phyloP scores from a whole-genome alignment of 64 coral and sea anemone species.

The Pocillopora damicornis region DNA sequence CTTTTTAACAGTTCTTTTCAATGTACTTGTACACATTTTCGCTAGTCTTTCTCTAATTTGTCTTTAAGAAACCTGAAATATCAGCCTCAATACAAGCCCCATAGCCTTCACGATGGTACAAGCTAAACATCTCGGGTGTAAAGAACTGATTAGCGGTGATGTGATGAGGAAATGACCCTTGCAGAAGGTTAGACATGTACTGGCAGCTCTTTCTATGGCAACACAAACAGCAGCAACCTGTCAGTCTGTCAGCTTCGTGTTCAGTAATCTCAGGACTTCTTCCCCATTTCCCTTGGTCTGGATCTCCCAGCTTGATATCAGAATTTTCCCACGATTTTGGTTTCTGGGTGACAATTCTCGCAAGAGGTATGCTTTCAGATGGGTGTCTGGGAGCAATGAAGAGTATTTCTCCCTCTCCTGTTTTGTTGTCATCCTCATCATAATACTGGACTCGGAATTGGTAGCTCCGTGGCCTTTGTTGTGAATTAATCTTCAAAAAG shows the following conservation, averaged over 20 bases:
- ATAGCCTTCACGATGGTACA: conserved; percentile 50
- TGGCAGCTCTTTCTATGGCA: background rate
- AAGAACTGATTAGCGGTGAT: conserved; percentile 42
- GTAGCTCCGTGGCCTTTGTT: conserved; percentile 11
- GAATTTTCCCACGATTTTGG: background rate
- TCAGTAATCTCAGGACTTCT: background rate
- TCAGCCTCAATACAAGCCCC: conserved; percentile 41
- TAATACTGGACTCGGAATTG: conserved; percentile 42
- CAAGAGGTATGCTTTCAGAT: background rate
- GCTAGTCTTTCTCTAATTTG: too few relatives aligned
- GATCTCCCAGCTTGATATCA: background rate
- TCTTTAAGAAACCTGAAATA: background rate
- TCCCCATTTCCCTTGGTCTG: background rate
- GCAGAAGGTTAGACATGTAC: background rate
- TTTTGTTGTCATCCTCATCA: background rate
- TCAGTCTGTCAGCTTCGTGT: background rate
- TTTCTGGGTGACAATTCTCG: background rate
- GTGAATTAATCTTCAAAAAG: background rate
- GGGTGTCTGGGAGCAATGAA: conserved; percentile 28
- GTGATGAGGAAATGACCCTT: conserved; percentile 35
- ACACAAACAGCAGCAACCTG: background rate
- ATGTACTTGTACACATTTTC: too few relatives aligned
- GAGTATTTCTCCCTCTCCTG: conserved; percentile 1
- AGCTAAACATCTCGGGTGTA: conserved; percentile 20
- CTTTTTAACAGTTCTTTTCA: too few relatives aligned